Evolutionary conservation across 2,113 vertebrate genomes (phyloP), one percentile per base, ranked within the genome.

Genomic region (Malurus cyaneus): DNA sequence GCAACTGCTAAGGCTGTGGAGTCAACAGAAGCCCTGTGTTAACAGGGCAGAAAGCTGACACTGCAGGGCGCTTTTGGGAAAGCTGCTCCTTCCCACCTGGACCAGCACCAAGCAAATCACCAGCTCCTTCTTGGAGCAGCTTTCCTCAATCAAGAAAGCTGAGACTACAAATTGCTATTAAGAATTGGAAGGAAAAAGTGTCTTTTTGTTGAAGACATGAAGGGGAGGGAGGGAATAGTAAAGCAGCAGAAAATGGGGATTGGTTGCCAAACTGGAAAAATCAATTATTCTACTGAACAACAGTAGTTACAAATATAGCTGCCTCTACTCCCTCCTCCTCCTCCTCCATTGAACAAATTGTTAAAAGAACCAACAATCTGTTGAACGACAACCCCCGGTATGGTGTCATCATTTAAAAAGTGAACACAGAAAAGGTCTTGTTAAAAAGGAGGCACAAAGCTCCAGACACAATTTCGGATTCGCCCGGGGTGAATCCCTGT

Each of bases 351-450:
- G 95, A 97, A 96, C 95, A 97, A 95, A 92, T 94, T 97, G 94
- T 95, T 96, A 96, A 97, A 96, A 96, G 88, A 96, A 94, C 72
- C 90, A 93, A 93, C 93, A 97, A 95, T 94, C 96, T 96, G 95
- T 95, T 96, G 96, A 97, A 94, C 46, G 41, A 96, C 93, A 96
- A 80, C 88, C 93, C 92, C 72, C 79, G 0, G 94, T 78, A 93
- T 86, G 67, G 92, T 95, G 82, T 92, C 92, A 92, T 93, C 76
- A 1, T 83, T 90, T 96, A 67, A 83, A 94, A 94, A 93, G 80
- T 83, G 92, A 96, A 80, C 82, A 93, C 93, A 94, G 81, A 74
- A 93, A 94, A 96, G 85, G 90, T 90, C 86, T 86, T 79, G 93
- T 93, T 88, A 94, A 88, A 95, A 83, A 74, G 67, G 57, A 92